Evolutionary conservation across 2,888 invertebrate species (phyloP).

Genomic region (Plebejus argus): DNA sequence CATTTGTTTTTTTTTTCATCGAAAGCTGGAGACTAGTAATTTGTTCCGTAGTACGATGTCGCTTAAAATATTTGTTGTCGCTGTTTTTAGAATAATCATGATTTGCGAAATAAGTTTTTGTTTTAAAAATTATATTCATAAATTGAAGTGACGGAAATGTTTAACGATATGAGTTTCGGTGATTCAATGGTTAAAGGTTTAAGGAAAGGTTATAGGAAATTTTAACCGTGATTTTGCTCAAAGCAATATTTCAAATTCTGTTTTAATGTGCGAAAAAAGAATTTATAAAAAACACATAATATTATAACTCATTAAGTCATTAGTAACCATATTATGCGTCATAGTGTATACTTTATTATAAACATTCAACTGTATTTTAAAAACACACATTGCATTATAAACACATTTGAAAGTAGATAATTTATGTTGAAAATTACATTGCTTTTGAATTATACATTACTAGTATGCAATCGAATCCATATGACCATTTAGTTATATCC

Average conservation of each 20-base stretch:
- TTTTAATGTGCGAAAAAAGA: not conserved
- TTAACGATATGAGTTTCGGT: not conserved
- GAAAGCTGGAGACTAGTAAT: not conserved
- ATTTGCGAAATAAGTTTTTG: not conserved
- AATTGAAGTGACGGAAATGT: not conserved
- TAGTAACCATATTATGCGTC: not conserved
- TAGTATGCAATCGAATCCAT: not conserved
- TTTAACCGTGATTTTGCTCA: not conserved
- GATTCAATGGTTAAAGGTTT: not conserved
- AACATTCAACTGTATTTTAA: not conserved
- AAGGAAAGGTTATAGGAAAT: not conserved
- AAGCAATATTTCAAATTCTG: not conserved
- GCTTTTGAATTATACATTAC: not conserved
- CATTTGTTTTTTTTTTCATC: not conserved
- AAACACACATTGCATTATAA: not conserved
- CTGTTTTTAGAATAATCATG: constrained; percentile 11
- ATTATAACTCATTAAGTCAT: not conserved
- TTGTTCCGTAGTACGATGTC: not conserved
- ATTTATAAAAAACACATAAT: not conserved
- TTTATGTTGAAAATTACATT: not conserved
- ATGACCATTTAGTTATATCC: not conserved
- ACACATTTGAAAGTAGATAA: not conserved
- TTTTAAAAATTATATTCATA: not conserved
- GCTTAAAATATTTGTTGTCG: not conserved
- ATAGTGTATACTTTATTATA: not conserved